Base-by-base conservation (phyloP, 2,797 vertebrate species). In the Echiichthys vipera region DNA sequence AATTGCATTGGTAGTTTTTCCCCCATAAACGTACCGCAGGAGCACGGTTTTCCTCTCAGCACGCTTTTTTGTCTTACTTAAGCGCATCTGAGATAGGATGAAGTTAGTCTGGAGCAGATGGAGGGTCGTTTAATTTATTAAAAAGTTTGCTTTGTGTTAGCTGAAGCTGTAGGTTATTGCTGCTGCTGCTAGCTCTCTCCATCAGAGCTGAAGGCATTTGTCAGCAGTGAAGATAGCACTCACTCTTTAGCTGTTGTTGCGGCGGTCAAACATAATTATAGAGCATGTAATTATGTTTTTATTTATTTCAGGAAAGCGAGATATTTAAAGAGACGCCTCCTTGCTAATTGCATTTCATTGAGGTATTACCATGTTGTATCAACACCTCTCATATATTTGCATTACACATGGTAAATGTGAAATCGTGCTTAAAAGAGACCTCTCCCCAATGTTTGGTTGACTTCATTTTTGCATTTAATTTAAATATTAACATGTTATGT, bases 131-230 rank as follows among this genome's bases (percentile, higher is more conserved):
- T 65, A 1, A 8, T 29, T 51, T 42, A n/a, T 22, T 37, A 29
- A 64, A 71, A 87, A 84, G 78, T 84, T 86, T 39, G 7, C 62
- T 86, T 79, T 76, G 58, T 71, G 74, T 71, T 81, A 79, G 79
- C 85, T 29, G 37, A 30, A n/a, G n/a, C n/a, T n/a, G 57, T 12
- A 69, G 34, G 79, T 80, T 61, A 56, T 47, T 81, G 66, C 17
- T 57, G 85, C 66, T 81, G 66, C 17, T 57, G 85, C 66, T 87
- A 86, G 77, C 83, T 29, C 68, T 37, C 18, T 69, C n/a, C n/a
- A 71, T 62, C 75, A 46, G 42, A 71, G 78, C 67, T 84, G 62
- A 59, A 75, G 72, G 78, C 76, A 59, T 77, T 51, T 82, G 71
- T 76, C 69, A 80, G 74, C 66, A 53, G 43, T 36, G 53, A n/a